Conservation (phyloP, 2,888 invertebrate species). For the Conchocele bisecta region DNA sequence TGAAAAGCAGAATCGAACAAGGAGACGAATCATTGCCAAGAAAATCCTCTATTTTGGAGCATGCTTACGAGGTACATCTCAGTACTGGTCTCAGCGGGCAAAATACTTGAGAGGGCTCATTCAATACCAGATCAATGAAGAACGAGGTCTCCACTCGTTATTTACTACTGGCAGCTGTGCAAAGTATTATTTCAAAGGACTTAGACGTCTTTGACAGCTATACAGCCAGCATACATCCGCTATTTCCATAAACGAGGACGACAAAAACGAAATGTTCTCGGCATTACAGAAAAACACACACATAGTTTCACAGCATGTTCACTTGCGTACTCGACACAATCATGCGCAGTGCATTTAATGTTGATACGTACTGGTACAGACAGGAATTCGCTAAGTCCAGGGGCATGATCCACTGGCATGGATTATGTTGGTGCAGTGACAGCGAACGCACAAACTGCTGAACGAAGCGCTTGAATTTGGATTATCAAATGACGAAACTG, state of each 20-base stretch:
- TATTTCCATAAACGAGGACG: conserved; percentile 29
- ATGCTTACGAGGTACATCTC: too few species aligned
- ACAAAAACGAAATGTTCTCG: conserved; percentile 38
- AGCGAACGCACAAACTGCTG: too few species aligned
- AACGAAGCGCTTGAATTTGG: too few species aligned
- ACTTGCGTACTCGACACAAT: background rate
- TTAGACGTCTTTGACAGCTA: too few species aligned
- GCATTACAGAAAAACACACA: conserved; percentile 59
- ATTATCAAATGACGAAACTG: too few species aligned
- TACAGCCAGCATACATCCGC: conserved; percentile 44
- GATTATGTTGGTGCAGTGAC: conserved; percentile 57
- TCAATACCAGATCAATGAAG: too few species aligned
- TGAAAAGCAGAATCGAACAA: conserved; percentile 40
- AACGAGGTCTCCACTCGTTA: conserved; percentile 64
- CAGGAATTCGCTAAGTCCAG: conserved; percentile 63
- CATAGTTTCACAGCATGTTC: conserved; percentile 34
- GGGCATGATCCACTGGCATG: conserved; percentile 64
- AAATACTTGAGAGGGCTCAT: too few species aligned
- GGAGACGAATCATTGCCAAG: too few species aligned
- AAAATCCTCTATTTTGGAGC: too few species aligned
- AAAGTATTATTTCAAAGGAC: conserved; percentile 61
- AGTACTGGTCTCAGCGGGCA: too few species aligned
- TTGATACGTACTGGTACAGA: conserved; percentile 61
- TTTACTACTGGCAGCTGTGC: conserved; percentile 65
- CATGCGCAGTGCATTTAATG: conserved; percentile 57